A percentile compares a stretch with the other conserved stretches of the same genome.
Conservation (phyloP, 2,797 vertebrate genomes). For the Novumbra hubbsi region DNA sequence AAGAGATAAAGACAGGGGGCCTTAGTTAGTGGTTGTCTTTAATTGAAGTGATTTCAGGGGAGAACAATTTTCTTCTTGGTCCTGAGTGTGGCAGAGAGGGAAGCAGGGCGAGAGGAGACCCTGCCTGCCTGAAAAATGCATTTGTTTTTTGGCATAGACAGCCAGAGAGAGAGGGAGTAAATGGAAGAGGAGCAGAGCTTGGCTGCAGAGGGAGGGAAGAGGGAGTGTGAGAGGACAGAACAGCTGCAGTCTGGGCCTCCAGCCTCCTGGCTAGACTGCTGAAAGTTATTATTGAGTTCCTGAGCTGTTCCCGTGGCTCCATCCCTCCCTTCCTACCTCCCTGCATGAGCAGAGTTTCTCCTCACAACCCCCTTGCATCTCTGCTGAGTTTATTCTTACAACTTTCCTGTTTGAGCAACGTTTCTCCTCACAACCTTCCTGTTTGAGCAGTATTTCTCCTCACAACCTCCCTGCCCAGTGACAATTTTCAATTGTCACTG, state of each 20-base stretch:
- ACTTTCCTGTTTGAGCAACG: no score
- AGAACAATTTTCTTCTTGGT: conserved; percentile 49
- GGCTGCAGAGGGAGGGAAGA: conserved; percentile 59
- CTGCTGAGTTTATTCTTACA: no score
- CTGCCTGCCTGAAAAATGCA: conserved; percentile 64
- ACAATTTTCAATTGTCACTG: background rate
- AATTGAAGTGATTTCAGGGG: conserved; percentile 46
- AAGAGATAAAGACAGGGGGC: conserved; percentile 9
- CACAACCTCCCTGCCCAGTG: no score
- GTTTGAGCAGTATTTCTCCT: no score
- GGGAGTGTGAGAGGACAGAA: conserved; percentile 65
- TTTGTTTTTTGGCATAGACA: conserved; percentile 61
- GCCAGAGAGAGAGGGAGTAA: conserved; percentile 37
- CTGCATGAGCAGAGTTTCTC: conserved; percentile 29
- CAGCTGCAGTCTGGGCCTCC: conserved; percentile 81
- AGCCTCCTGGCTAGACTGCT: conserved; percentile 82
- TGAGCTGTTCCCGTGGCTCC: conserved; percentile 59
- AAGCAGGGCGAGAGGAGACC: background rate
- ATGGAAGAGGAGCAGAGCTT: conserved; percentile 36
- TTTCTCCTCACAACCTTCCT: no score
- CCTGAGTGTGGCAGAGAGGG: conserved; percentile 41
- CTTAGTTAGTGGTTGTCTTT: conserved; percentile 34
- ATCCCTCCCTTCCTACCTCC: conserved; percentile 34
- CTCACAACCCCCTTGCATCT: no score
- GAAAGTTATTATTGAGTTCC: conserved; percentile 81